phyloP scores from a whole-genome alignment of 2,888 invertebrate species.

The Sinodicranocentrus sp. region DNA sequence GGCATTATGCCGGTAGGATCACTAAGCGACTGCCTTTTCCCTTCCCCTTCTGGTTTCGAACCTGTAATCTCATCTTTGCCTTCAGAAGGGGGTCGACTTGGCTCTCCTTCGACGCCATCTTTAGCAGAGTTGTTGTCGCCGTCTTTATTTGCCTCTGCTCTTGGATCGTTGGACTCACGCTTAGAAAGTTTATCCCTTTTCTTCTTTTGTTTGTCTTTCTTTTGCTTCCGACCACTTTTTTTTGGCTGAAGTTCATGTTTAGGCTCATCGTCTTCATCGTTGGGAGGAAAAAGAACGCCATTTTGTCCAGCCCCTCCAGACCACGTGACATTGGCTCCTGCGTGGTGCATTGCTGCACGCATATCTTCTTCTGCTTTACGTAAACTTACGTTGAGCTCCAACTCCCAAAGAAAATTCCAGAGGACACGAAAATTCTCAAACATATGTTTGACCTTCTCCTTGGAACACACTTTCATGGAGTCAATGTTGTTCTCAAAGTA shows the following conservation, averaged over 20 bases:
- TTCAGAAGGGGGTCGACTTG: background rate
- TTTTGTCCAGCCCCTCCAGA: background rate
- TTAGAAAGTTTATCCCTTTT: background rate
- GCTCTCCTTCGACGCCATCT: background rate
- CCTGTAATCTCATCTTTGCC: background rate
- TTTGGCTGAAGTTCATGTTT: background rate
- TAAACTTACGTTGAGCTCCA: constrained; percentile 52
- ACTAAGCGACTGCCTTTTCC: too few relatives aligned
- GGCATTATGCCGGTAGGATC: too few relatives aligned
- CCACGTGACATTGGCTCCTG: too few relatives aligned
- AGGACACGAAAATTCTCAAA: constrained; percentile 65
- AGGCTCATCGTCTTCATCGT: background rate
- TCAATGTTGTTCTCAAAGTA: constrained; percentile 64
- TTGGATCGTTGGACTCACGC: background rate
- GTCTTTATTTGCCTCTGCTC: background rate
- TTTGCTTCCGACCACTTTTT: constrained; percentile 1
- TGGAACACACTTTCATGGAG: constrained; percentile 40
- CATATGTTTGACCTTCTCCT: constrained; percentile 58
- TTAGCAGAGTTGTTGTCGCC: background rate
- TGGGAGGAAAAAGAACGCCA: background rate
- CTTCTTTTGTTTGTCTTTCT: background rate
- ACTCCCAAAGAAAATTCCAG: constrained; percentile 62
- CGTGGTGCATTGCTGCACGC: background rate
- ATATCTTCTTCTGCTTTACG: constrained; percentile 47
- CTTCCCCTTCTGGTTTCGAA: background rate